phyloP scores from a whole-genome alignment of 2,888 invertebrate genomes.

The Cheilosia soror region DNA sequence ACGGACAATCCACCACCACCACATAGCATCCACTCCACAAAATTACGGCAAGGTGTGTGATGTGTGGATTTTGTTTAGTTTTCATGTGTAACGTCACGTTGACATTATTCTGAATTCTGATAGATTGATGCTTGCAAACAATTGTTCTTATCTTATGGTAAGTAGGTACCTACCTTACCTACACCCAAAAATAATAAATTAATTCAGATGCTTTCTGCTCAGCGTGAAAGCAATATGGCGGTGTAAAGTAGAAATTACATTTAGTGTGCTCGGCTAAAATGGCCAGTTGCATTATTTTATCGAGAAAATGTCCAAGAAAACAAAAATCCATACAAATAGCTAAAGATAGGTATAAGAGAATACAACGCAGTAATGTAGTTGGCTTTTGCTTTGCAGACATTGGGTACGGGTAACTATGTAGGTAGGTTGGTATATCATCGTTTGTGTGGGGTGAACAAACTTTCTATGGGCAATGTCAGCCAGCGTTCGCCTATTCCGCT shows the following conservation, averaged over 20 bases:
- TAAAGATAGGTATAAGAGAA: neutral
- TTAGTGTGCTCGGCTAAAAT: neutral
- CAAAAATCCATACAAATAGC: slow-evolving; percentile 42
- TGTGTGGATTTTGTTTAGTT: too few species aligned
- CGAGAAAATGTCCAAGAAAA: neutral
- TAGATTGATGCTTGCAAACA: too few species aligned
- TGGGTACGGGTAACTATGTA: neutral
- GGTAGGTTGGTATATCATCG: slow-evolving; percentile 4
- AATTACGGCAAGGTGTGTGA: too few species aligned
- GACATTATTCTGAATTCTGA: too few species aligned
- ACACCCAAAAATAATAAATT: too few species aligned
- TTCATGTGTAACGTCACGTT: too few species aligned
- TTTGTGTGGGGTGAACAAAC: slow-evolving; percentile 70
- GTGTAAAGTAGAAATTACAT: too few species aligned
- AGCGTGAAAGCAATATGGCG: neutral
- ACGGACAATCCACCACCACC: slow-evolving; percentile 15
- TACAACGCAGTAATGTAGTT: slow-evolving; percentile 30
- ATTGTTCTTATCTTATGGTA: too few species aligned
- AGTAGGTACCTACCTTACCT: too few species aligned
- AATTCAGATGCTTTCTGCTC: too few species aligned
- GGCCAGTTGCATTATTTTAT: neutral
- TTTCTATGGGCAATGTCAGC: slow-evolving; percentile 65
- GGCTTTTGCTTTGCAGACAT: slow-evolving; percentile 45
- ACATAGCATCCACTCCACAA: neutral
- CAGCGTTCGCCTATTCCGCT: slow-evolving; percentile 50